phyloP scores from a whole-genome alignment of 2,113 vertebrate genomes.

The Muntiacus reevesi region DNA sequence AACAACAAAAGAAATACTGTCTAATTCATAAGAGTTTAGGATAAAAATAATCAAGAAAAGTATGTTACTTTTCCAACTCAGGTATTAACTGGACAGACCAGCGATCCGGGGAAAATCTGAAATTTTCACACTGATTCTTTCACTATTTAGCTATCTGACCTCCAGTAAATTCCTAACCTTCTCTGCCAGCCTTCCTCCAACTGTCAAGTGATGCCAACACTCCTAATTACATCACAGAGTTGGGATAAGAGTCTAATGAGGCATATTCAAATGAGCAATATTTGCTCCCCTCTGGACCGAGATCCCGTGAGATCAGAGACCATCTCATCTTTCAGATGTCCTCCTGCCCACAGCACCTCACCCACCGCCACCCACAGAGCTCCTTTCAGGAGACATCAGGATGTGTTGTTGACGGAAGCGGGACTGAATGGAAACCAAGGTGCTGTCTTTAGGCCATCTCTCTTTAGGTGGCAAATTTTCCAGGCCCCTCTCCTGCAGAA shows the following conservation, averaged over 20 bases:
- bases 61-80: background rate
- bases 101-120: background rate
- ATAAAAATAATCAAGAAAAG: background rate
- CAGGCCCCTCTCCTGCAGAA: background rate
- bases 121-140: background rate
- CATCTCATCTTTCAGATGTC: background rate
- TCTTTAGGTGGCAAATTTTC: background rate
- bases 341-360: background rate
- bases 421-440: background rate
- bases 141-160: background rate
- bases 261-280: background rate
- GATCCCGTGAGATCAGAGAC: too few species aligned
- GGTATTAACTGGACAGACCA: background rate
- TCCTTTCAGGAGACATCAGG: fast-evolving
- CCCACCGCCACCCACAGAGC: too few species aligned
- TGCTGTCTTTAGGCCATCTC: background rate
- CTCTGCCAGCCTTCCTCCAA: background rate
- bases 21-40: background rate
- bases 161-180: background rate
- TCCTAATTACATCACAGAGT: background rate
- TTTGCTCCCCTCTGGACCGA: background rate
- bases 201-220: too few species aligned
- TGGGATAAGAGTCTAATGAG: background rate
- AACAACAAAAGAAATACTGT: background rate
- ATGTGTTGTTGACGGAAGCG: too few species aligned